Conservation (phyloP, 2,797 vertebrate species). For the Paguma larvata region DNA sequence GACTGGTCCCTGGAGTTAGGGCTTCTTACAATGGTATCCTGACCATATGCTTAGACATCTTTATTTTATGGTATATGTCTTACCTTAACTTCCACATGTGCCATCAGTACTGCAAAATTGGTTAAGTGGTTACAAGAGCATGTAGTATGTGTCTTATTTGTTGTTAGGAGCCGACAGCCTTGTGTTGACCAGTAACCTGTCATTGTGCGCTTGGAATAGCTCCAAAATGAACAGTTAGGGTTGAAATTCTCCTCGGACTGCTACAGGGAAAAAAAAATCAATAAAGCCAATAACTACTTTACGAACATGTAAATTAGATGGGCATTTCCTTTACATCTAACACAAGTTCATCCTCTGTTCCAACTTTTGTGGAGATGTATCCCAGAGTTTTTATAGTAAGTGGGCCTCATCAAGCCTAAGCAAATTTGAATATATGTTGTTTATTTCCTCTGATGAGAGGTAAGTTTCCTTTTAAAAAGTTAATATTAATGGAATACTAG, state of each 20-base stretch:
- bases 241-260: slow-evolving; percentile 99
- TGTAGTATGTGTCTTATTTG: slow-evolving; percentile 96
- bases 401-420: neutral
- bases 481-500: slow-evolving; percentile 78
- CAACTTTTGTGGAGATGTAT: neutral
- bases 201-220: slow-evolving; percentile 97
- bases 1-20: neutral
- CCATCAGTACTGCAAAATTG: slow-evolving; percentile 99
- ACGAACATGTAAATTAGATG: slow-evolving; percentile 13
- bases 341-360: neutral
- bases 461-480: slow-evolving; percentile 72
- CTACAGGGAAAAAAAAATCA: slow-evolving; percentile 87
- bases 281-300: slow-evolving; percentile 79
- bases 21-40: neutral
- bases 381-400: neutral
- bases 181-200: slow-evolving; percentile 98
- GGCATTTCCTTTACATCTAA: slow-evolving; percentile 42
- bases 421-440: neutral
- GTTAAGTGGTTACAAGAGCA: slow-evolving; percentile 99
- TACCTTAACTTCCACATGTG: slow-evolving; percentile 98
- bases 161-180: slow-evolving; percentile 96
- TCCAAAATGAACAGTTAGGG: slow-evolving; percentile 99
- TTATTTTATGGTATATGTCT: slow-evolving; percentile 23
- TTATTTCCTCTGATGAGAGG: slow-evolving; percentile 67
- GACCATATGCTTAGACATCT: neutral